Evolutionary conservation across 2,113 vertebrate genomes (phyloP).

Genomic region (Cyprinus carpio): DNA sequence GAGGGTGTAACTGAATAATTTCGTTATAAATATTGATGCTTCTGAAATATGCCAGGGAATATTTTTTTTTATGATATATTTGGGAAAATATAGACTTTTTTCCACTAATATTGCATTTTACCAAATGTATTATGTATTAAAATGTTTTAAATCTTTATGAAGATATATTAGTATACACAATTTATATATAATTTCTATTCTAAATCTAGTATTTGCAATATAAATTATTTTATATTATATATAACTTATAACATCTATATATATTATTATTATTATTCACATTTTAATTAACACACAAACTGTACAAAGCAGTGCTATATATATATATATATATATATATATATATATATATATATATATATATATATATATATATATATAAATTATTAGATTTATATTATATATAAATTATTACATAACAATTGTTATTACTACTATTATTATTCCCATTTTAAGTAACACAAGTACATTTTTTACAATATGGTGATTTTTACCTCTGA

Average conservation of each 20-base stretch:
- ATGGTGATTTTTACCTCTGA: not conserved
- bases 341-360: too few species aligned
- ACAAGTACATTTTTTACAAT: not conserved
- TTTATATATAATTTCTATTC: too few species aligned
- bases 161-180: too few species aligned
- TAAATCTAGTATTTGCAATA: too few species aligned
- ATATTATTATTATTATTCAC: too few species aligned
- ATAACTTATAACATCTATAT: too few species aligned
- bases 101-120: not conserved
- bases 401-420: not conserved
- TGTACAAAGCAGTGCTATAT: not conserved
- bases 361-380: too few species aligned
- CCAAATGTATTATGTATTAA: not conserved
- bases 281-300: not conserved
- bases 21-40: conserved; percentile 2
- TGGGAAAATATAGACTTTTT: not conserved
- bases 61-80: not conserved
- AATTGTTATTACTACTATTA: not conserved
- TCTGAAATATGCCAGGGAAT: too few species aligned
- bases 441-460: not conserved
- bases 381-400: too few species aligned
- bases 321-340: too few species aligned
- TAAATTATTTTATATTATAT: too few species aligned
- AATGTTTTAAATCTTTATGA: too few species aligned
- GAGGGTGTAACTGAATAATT: conserved; percentile 18